Base-by-base conservation (phyloP, 2,797 vertebrate genomes). In the Rhinichthys osculus region DNA sequence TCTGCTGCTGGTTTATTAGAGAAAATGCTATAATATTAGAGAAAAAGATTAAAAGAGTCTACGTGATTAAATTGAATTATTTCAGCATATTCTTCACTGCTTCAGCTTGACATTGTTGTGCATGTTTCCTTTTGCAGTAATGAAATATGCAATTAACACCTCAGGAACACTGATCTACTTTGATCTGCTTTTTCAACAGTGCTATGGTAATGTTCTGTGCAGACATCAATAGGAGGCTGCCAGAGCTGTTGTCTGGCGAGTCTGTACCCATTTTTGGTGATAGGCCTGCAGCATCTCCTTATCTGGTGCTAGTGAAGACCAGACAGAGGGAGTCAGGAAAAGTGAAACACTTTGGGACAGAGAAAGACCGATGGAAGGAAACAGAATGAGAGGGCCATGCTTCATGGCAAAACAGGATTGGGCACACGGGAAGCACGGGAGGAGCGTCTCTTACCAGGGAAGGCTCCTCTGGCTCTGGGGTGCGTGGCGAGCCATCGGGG, bases 401-500 rank as follows among this genome's bases (percentile, higher is more conserved):
- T 87, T 87, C 83, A 81, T 71, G 79, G 11, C 66, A 16, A 76
- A 86, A 70, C 59, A 78, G 77, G 40, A 82, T 81, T 79, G 38
- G 80, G 73, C 81, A 79, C 66, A 89, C 40, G 67, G n/a, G 78
- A 73, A 83, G 57, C 10, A 78, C 38, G 50, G 92, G 72, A 69
- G 84, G 35, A 64, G 73, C 82, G 90, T 93, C 91, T 93, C 96
- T 97, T 98, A 99, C 98, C 97, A 99, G 96, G 94, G 98, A 99
- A 88, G 97, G 97, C 95, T 99, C 98, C 96, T 99, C 97, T 85
- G 96, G 96, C 96, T 99, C 97, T 91, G 97, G 98, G 92, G 95
- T 96, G 50, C 95, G 96, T 89, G 98, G 97, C 89, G 97, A 95
- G 96, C 97, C 96, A 92, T 97, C 96, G 33, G 97, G 97, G 94